Base-by-base conservation (phyloP, 1,140 invertebrate species). In the Phymorhynchus buccinoides region DNA sequence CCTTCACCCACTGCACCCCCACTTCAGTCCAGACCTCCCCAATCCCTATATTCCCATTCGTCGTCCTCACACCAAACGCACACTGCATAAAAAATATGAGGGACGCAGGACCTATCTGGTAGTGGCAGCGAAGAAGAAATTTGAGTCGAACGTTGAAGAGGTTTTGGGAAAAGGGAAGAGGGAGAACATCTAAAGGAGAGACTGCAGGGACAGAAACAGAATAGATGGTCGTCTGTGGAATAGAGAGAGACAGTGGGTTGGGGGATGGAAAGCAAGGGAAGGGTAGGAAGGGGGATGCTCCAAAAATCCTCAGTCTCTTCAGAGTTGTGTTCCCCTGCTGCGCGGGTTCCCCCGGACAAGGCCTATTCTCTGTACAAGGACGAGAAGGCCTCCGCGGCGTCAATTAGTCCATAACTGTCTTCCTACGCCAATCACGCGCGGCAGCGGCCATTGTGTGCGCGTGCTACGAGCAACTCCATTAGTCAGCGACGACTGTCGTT, bases 321-420 rank as follows among this genome's bases (percentile, higher is more conserved):
- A 18, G 4, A n/a, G n/a, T 22, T 42, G 22, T 83, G 22, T 35
- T 27, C 41, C 62, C 81, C 52, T 80, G 62, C 81, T 83, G 56
- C n/a, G 62, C 77, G n/a, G 22, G 77, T 41, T n/a, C 71, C 75
- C 52, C 44, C 52, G 80, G 56, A 81, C 80, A 39, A 18, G 14
- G 62, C 37, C 56, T n/a, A n/a, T n/a, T n/a, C n/a, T 32, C 22
- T 83, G 37, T 83, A 66, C 37, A 22, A 78, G 39, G 56, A 62
- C 39, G 62, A 83, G 81, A 83, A 81, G 62, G 66, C 62, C 41
- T 83, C 62, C 62, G 81, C 81, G 62, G 62, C 81, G 41, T 83
- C 81, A 83, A 83, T 83, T 83, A 83, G 81, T n/a, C 81, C 81
- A 83, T 83, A 71, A 83, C 81, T 83, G 81, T 83, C 81, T 83